Evolutionary conservation across 2,113 vertebrate species (phyloP).

Genomic region (Oenanthe melanoleuca): DNA sequence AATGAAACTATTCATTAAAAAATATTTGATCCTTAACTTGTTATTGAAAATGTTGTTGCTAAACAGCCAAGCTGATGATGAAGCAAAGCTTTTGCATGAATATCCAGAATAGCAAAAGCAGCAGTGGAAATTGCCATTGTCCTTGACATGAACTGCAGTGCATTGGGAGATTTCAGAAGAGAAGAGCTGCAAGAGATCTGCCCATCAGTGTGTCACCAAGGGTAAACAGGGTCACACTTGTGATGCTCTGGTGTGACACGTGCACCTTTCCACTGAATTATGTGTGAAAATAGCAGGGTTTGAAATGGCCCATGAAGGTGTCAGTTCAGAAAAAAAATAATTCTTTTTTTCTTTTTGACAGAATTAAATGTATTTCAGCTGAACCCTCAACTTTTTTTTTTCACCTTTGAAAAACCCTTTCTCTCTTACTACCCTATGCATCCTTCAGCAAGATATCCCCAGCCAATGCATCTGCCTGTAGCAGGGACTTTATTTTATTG

Average conservation of each 20-base stretch:
- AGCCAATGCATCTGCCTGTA: not conserved
- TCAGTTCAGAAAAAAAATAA: not conserved
- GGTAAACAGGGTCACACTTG: not conserved
- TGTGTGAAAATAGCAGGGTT: not conserved
- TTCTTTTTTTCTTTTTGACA: not conserved
- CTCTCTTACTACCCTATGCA: not conserved
- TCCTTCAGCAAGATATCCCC: not conserved
- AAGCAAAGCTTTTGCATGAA: not conserved
- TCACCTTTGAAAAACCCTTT: not conserved
- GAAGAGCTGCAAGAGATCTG: not conserved
- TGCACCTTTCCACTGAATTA: not conserved
- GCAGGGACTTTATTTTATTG: not conserved
- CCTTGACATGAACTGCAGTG: not conserved
- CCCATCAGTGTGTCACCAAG: not conserved
- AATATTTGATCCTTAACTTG: not conserved
- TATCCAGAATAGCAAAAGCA: not conserved
- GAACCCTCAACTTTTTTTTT: not conserved
- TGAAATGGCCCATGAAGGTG: not conserved
- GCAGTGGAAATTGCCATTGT: not conserved
- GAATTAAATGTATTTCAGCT: not conserved
- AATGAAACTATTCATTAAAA: conserved; percentile 8
- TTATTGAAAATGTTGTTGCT: conserved; percentile 1
- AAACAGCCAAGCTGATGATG: not conserved
- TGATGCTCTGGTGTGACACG: not conserved
- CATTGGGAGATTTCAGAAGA: not conserved